Conservation (phyloP, 2,797 vertebrate genomes). For the Numenius phaeopus region DNA sequence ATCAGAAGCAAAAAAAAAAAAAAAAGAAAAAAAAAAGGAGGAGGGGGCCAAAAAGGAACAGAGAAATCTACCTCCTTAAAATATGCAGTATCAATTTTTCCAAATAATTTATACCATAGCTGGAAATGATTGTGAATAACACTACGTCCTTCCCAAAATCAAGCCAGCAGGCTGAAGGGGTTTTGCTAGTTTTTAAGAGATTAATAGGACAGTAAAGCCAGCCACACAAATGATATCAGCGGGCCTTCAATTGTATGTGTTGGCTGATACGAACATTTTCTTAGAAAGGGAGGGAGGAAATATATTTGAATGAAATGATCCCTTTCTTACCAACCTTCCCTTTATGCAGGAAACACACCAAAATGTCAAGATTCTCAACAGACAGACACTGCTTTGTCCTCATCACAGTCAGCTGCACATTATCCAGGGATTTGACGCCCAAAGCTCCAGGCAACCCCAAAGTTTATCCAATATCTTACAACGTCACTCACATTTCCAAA, state of each 20-base stretch:
- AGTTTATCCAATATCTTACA: background rate
- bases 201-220: background rate
- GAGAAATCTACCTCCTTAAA: constrained; percentile 33
- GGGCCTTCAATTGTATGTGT: background rate
- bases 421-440: background rate
- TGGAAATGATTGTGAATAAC: constrained; percentile 40
- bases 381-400: background rate
- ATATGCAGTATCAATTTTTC: constrained; percentile 43
- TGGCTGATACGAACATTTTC: background rate
- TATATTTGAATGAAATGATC: background rate
- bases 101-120: constrained; percentile 27
- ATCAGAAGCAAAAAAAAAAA: constrained; percentile 34
- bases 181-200: background rate
- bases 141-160: constrained; percentile 7
- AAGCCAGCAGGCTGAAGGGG: background rate
- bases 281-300: background rate
- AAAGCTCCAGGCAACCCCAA: background rate
- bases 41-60: background rate
- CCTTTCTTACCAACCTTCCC: background rate
- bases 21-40: background rate
- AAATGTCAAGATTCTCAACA: background rate
- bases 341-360: background rate
- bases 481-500: background rate
- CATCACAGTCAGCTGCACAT: background rate
- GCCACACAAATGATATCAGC: background rate